Evolutionary conservation across 2,888 invertebrate genomes (phyloP).

Genomic region (Lissocephala sabroskyi): DNA sequence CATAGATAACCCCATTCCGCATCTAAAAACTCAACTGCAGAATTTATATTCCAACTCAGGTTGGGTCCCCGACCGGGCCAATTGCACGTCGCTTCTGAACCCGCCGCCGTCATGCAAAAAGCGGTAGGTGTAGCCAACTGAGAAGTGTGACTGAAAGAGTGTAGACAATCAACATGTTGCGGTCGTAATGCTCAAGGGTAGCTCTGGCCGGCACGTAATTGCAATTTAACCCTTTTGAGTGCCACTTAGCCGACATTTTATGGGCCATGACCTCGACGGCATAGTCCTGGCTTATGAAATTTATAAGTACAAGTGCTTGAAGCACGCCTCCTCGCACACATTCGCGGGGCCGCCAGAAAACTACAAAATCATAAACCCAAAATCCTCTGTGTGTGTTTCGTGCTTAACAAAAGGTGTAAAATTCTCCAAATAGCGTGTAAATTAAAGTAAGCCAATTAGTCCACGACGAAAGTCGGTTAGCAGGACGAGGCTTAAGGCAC

Average conservation of each 20-base stretch:
- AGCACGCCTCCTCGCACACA: constrained; percentile 5
- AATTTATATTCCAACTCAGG: constrained; percentile 13
- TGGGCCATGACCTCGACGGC: constrained; percentile 19
- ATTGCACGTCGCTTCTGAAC: no score
- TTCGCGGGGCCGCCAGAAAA: neutral
- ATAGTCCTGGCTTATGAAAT: constrained; percentile 8
- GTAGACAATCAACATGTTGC: constrained; percentile 41
- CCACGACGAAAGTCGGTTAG: no score
- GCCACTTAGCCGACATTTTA: constrained; percentile 33
- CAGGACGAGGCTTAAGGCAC: no score
- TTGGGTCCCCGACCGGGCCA: no score
- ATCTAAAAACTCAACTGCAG: constrained; percentile 1
- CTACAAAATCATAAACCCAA: constrained; percentile 25
- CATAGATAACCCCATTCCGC: constrained; percentile 32
- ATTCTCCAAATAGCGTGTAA: constrained; percentile 5
- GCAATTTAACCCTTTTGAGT: constrained; percentile 36
- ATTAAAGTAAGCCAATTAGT: neutral
- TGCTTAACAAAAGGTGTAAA: constrained; percentile 1
- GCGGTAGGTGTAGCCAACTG: constrained; percentile 1
- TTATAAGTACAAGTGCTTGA: constrained; percentile 4
- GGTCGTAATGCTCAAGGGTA: constrained; percentile 35
- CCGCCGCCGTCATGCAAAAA: neutral
- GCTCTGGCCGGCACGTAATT: constrained; percentile 43
- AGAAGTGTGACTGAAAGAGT: no score
- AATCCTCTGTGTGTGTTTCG: constrained; percentile 11